Conservation (phyloP, 2,888 invertebrate genomes). For the Pseudococcus viburni region DNA sequence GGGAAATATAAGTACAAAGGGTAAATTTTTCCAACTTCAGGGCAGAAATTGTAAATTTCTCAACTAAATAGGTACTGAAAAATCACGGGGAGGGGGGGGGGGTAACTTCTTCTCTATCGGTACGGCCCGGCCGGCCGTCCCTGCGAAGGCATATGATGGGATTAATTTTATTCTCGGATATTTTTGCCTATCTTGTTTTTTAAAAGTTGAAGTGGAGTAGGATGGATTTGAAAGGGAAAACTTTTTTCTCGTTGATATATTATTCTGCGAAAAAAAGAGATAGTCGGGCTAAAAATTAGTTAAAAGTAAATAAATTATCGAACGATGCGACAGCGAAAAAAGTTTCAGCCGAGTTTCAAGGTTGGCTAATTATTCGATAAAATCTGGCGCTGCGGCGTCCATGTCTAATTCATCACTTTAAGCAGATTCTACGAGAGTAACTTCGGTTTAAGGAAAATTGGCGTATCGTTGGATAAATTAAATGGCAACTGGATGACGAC, state of each 20-base stretch:
- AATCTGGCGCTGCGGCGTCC: constrained; percentile 2
- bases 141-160: too few species aligned
- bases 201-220: too few species aligned
- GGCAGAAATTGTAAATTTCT: too few species aligned
- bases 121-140: too few species aligned
- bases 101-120: too few species aligned
- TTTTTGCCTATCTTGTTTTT: too few species aligned
- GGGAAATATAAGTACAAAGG: too few species aligned
- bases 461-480: not conserved
- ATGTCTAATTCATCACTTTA: not conserved
- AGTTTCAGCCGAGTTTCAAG: constrained; percentile 2
- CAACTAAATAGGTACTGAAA: too few species aligned
- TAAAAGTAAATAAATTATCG: constrained; percentile 13
- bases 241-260: not conserved
- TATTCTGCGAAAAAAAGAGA: not conserved
- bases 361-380: constrained; percentile 25
- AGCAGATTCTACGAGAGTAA: constrained; percentile 6
- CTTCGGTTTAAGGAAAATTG: not conserved
- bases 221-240: not conserved
- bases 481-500: not conserved
- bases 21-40: too few species aligned
- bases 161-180: too few species aligned
- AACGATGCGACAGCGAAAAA: constrained; percentile 25
- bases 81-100: too few species aligned
- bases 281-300: not conserved